Conservation (phyloP, 2,888 invertebrate genomes). For the Lepidonotus clava region DNA sequence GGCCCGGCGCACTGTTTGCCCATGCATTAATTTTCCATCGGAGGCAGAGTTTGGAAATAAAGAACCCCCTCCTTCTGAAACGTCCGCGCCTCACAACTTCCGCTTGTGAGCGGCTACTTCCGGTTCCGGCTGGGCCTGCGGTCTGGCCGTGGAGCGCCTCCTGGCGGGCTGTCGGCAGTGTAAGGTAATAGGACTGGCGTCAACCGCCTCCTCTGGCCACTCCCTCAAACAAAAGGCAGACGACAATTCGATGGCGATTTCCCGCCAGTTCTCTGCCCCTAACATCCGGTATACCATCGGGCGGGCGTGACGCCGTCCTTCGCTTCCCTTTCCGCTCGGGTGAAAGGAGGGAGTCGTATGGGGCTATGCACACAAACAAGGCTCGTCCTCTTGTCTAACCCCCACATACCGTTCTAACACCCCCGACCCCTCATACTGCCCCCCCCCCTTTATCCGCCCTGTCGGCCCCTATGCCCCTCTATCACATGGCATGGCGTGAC, state of each 20-base stretch:
- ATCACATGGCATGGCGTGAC: too few relatives aligned
- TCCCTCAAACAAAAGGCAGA: conserved; percentile 18
- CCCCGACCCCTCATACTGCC: neutral
- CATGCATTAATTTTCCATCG: conserved; percentile 41
- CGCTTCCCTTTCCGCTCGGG: neutral
- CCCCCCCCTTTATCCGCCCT: neutral
- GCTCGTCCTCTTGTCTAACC: neutral
- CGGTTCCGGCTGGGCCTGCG: neutral
- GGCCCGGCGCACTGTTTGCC: conserved; percentile 16
- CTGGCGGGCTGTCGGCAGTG: too few relatives aligned
- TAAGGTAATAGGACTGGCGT: too few relatives aligned
- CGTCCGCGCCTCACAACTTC: neutral
- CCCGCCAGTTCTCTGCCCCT: neutral
- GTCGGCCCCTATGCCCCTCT: too few relatives aligned
- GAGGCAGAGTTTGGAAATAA: conserved; percentile 19
- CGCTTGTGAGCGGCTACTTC: conserved; percentile 30
- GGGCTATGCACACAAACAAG: neutral
- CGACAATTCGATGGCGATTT: conserved; percentile 37
- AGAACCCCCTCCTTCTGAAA: conserved; percentile 14
- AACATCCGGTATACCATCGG: neutral
- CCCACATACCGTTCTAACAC: neutral
- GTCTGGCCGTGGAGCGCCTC: neutral
- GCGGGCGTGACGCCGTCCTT: neutral
- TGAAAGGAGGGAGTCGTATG: neutral
- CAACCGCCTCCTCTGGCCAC: conserved; percentile 5